Evolutionary conservation across 2,888 invertebrate genomes (phyloP).

Genomic region (Cataglyphis cursor): DNA sequence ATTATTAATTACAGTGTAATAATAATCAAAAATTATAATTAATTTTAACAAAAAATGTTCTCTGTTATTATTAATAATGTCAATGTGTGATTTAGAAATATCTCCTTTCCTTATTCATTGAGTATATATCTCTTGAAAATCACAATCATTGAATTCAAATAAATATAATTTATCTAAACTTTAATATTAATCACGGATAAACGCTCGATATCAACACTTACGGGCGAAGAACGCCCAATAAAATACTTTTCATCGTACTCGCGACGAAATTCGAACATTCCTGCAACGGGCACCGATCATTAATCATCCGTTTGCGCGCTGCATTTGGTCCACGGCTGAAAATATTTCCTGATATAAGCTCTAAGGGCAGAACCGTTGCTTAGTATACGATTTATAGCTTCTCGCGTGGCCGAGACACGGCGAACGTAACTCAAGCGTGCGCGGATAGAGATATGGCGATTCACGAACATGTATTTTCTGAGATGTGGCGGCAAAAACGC

Average conservation of each 20-base stretch:
- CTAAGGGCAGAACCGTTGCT: constrained; percentile 60
- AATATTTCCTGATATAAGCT: constrained; percentile 61
- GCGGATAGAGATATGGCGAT: constrained; percentile 54
- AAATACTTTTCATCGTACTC: constrained; percentile 52
- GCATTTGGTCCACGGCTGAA: constrained; percentile 56
- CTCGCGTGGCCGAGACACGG: constrained; percentile 51
- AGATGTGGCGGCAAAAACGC: constrained; percentile 51
- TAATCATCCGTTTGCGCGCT: constrained; percentile 61
- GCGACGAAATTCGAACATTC: constrained; percentile 55
- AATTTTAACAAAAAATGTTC: not conserved
- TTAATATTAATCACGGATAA: not conserved
- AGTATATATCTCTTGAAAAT: not conserved
- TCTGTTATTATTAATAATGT: not conserved
- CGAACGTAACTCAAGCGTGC: constrained; percentile 59
- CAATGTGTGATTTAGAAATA: not conserved
- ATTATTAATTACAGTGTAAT: not conserved
- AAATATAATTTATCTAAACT: not conserved
- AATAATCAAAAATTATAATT: constrained; percentile 8
- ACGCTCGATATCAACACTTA: constrained; percentile 19
- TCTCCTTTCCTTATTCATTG: not conserved
- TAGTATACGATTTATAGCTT: constrained; percentile 62
- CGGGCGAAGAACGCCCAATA: constrained; percentile 3
- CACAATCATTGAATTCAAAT: not conserved
- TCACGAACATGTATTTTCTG: constrained; percentile 55
- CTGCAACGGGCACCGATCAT: constrained; percentile 62